Percentiles rank a stretch among this genome's conserved stretches.
Evolutionary conservation across 2,797 vertebrate genomes (phyloP).

Genomic region (Ctenopoma multispine): DNA sequence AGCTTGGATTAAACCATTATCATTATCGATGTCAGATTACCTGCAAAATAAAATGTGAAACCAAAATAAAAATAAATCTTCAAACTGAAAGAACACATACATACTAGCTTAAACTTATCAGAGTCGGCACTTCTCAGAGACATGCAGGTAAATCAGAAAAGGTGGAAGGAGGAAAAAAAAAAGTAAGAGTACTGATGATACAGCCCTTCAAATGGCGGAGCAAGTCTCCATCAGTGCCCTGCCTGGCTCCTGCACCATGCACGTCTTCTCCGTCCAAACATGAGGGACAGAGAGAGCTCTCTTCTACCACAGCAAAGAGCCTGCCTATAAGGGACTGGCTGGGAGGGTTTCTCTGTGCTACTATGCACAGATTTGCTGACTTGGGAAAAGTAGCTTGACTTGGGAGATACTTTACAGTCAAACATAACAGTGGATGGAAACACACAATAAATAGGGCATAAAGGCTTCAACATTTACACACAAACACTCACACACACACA

Average conservation of each 20-base stretch:
- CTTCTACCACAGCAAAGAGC: constrained; percentile 83
- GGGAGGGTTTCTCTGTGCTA: constrained; percentile 68
- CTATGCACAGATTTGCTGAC: constrained; percentile 77
- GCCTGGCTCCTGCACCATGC: constrained; percentile 91
- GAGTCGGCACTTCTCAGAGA: constrained; percentile 83
- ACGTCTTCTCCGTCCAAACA: constrained; percentile 94
- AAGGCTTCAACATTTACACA: constrained; percentile 45
- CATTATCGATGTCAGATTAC: constrained; percentile 66
- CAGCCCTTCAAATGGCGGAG: constrained; percentile 86
- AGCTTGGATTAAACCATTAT: constrained; percentile 60
- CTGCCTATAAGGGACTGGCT: constrained; percentile 53
- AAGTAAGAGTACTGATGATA: constrained; percentile 86
- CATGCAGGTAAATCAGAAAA: constrained; percentile 84
- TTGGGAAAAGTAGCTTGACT: constrained; percentile 58
- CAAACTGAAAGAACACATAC: constrained; percentile 70
- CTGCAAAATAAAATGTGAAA: constrained; percentile 73
- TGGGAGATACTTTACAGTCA: constrained; percentile 50
- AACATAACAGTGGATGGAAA: constrained; percentile 71
- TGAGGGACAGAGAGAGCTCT: constrained; percentile 85
- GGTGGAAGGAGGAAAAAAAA: constrained; percentile 67
- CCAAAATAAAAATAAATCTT: constrained; percentile 62
- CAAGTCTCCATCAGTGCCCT: constrained; percentile 88
- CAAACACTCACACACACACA: constrained; percentile 29
- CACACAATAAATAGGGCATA: constrained; percentile 55
- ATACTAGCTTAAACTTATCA: constrained; percentile 83